Evolutionary conservation across 2,113 vertebrate genomes (phyloP), one percentile per base, ranked within the genome.

Genomic region (Ailuropoda melanoleuca): DNA sequence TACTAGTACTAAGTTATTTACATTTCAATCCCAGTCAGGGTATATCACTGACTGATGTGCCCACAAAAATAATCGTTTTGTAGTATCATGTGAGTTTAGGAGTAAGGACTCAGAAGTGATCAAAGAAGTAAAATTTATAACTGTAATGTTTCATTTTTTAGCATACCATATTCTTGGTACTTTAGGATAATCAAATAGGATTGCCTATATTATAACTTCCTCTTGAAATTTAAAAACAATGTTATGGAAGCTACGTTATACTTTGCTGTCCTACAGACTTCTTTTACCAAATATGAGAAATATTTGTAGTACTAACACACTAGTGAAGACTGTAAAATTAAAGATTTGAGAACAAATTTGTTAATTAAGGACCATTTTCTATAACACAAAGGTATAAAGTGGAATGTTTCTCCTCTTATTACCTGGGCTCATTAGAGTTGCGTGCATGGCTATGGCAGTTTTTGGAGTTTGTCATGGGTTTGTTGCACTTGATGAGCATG

Each of bases 401-500:
- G 0, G 50, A 96, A 0, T 23, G 21, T 92, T 96, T 92, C 88
- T 94, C n/a, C 46, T 92, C 96, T 92, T 80, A 68, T 0, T 70
- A 9, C 53, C n/a, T 66, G 8, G 10, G 11, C 26, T 93, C 43
- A 6, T 58, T 62, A 77, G 78, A 29, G 53, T 62, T 88, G 4
- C 0, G 0, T 70, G 78, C n/a, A 93, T 97, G 72, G 62, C 88
- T 85, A 46, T 15, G 72, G 75, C 11, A 85, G 78, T 78, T 92
- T 93, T 81, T 43, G 48, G 75, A 87, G 24, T 12, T 58, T 77
- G 58, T 96, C 88, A 97, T 95, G 88, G 84, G 72, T 97, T 97
- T 98, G 94, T 98, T 98, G 43, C 3, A 77, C 37, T 96, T 98
- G 98, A 98, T 90, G 80, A 95, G 82, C 68, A 17, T 95, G 78